A percentile compares a stretch with the other conserved stretches of the same genome.
Evolutionary conservation across 1,140 invertebrate genomes (phyloP).

Genomic region (Gonatopus flavifemur): DNA sequence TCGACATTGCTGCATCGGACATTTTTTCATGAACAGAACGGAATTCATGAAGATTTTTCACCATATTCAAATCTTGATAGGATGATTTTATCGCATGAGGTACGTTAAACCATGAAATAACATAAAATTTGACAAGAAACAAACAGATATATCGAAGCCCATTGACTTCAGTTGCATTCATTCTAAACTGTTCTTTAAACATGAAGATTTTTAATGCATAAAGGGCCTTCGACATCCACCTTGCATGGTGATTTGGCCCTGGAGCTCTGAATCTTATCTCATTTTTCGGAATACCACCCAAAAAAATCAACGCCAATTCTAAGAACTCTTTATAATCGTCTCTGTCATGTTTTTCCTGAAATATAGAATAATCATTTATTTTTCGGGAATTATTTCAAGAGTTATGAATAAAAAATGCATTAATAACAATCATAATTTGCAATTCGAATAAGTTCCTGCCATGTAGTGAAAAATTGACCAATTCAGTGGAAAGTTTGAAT

Average conservation of each 20-base stretch:
- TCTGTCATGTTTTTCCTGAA: slow-evolving; percentile 8
- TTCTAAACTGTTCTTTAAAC: slow-evolving; percentile 19
- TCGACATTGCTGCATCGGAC: slow-evolving; percentile 12
- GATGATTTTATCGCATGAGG: neutral
- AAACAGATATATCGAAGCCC: neutral
- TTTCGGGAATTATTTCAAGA: too few species aligned
- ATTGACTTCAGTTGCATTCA: neutral
- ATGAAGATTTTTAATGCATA: slow-evolving; percentile 48
- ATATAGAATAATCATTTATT: neutral
- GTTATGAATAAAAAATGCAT: too few species aligned
- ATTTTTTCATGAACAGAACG: slow-evolving; percentile 6
- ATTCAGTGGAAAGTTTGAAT: too few species aligned
- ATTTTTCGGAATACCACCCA: slow-evolving; percentile 38
- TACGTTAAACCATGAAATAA: neutral
- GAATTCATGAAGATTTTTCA: slow-evolving; percentile 1
- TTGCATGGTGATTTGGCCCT: slow-evolving; percentile 46
- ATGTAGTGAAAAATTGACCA: neutral
- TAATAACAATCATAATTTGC: slow-evolving; percentile 2
- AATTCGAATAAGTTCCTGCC: neutral
- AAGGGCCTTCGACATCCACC: slow-evolving; percentile 45
- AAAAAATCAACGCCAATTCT: slow-evolving; percentile 47
- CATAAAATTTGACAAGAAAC: slow-evolving; percentile 1
- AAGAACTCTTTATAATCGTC: slow-evolving; percentile 50
- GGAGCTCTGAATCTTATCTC: slow-evolving; percentile 43
- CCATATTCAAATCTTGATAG: neutral